These are phyloP conservation scores for Drosophila falleni DNA, from an alignment of 2,888 invertebrate species.

Conservation along the genomic window DNA sequence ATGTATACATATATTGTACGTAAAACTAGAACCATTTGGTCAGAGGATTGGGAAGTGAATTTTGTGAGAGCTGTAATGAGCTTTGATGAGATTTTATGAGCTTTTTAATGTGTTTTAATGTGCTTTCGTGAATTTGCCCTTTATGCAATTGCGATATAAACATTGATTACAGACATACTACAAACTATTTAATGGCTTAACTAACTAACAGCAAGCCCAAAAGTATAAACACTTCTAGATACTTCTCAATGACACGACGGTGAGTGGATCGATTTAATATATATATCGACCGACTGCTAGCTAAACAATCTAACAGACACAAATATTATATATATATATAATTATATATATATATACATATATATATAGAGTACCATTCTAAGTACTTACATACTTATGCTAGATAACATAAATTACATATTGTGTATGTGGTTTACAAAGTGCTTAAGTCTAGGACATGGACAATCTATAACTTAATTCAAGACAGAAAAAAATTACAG, in stretches of 20 bases:
- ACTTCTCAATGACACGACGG: slow-evolving; percentile 22
- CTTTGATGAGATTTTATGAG: slow-evolving; percentile 23
- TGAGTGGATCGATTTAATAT: slow-evolving; percentile 15
- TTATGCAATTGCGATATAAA: slow-evolving; percentile 24
- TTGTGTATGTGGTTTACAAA: slow-evolving; percentile 31
- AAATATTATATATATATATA: slow-evolving; percentile 4
- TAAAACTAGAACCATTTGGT: slow-evolving; percentile 40
- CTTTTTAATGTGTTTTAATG: slow-evolving; percentile 11
- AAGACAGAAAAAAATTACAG: slow-evolving; percentile 11
- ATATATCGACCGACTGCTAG: slow-evolving; percentile 13
- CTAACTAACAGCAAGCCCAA: slow-evolving; percentile 33
- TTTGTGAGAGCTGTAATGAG: slow-evolving; percentile 18
- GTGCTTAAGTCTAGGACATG: slow-evolving; percentile 68
- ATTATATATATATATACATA: slow-evolving; percentile 1
- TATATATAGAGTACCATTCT: slow-evolving; percentile 1
- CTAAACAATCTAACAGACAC: slow-evolving; percentile 35
- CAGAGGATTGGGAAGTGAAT: slow-evolving; percentile 20
- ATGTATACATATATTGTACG: slow-evolving; percentile 24
- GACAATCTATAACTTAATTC: slow-evolving; percentile 7
- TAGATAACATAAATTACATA: slow-evolving; percentile 27
- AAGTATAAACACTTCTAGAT: slow-evolving; percentile 16
- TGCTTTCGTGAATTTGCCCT: slow-evolving; percentile 19
- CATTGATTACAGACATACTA: slow-evolving; percentile 33
- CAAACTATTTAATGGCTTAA: slow-evolving; percentile 10
- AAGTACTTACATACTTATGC: slow-evolving; percentile 34